Percentiles rank a stretch among this genome's conserved stretches.
Evolutionary conservation across 2,888 invertebrate genomes (phyloP).

Genomic region (Meiosimyza decipiens): DNA sequence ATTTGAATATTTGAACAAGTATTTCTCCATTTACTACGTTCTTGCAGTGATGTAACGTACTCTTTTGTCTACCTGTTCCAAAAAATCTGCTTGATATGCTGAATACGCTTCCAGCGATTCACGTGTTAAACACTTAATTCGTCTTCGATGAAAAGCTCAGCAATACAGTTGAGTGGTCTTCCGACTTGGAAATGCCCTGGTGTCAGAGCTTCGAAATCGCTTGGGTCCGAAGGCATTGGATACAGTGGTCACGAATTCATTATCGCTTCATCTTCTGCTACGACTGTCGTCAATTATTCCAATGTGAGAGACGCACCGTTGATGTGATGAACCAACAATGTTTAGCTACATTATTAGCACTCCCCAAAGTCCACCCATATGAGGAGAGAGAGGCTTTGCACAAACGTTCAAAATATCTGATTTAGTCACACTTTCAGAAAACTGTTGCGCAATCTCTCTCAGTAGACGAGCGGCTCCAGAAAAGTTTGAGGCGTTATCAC

Average conservation of each 20-base stretch:
- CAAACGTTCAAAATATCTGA: not conserved
- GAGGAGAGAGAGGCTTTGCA: not conserved
- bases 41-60: not conserved
- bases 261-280: conserved; percentile 10
- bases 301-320: not conserved
- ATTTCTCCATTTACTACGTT: conserved; percentile 17
- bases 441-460: not conserved
- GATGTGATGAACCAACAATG: not conserved
- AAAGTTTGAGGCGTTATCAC: conserved; percentile 34
- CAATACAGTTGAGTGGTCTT: conserved; percentile 9
- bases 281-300: not conserved
- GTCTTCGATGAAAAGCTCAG: not conserved
- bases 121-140: conserved; percentile 1
- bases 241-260: conserved; percentile 24
- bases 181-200: conserved; percentile 29
- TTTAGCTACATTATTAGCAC: not conserved
- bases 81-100: not conserved
- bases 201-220: conserved; percentile 26
- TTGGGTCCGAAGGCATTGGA: conserved; percentile 18
- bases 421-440: not conserved
- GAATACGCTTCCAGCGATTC: conserved; percentile 24
- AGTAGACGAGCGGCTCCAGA: conserved; percentile 2
- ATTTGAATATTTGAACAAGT: not conserved
- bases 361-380: conserved; percentile 3
- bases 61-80: conserved; percentile 11